Evolutionary conservation across 2,888 invertebrate genomes (phyloP), one percentile per base, ranked within the genome.

Genomic region (Diplazon laetatorius): DNA sequence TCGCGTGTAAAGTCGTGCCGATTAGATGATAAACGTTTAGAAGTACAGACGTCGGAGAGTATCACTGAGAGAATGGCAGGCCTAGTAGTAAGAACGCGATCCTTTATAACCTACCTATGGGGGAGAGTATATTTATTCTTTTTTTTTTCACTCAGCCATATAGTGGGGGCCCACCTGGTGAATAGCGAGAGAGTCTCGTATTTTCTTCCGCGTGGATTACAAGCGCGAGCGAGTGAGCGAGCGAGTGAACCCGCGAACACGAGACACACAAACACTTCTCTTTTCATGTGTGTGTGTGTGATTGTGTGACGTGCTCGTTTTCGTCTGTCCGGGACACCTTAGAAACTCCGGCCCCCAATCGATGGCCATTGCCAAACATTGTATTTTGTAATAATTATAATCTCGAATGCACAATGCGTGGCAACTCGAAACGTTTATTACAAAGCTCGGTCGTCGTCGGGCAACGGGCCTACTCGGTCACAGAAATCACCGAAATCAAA

Each of bases 21-120:
- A 71, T n/a, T 77, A 60, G 46, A 63, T 62, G 77, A 74, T 80
- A 78, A n/a, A 82, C 80, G 82, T 65, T n/a, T n/a, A 70, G 82
- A 80, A 84, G 86, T 87, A 88, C 86, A 85, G 85, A 86, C 85
- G 86, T 85, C 85, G 80, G 84, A 85, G 89, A 89, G 90, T 90
- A 89, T 91, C 90, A 90, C 90, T 89, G 87, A 87, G 90, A 87
- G 90, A 91, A 89, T 91, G n/a, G 91, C 88, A 91, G 87, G 84
- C 82, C 6, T 87, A 89, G 86, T 89, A 88, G 88, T 88, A 86
- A 82, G 82, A 80, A 83, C 83, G 84, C 89, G 87, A 86, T 89
- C 89, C 90, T 91, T 91, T 91, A 91, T 91, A 91, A 91, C 90
- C 87, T 90, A 89, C 71, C 75, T 85, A 87, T 85, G 88, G 83